phyloP scores from a whole-genome alignment of 2,113 vertebrate species.

The Podocnemis expansa region DNA sequence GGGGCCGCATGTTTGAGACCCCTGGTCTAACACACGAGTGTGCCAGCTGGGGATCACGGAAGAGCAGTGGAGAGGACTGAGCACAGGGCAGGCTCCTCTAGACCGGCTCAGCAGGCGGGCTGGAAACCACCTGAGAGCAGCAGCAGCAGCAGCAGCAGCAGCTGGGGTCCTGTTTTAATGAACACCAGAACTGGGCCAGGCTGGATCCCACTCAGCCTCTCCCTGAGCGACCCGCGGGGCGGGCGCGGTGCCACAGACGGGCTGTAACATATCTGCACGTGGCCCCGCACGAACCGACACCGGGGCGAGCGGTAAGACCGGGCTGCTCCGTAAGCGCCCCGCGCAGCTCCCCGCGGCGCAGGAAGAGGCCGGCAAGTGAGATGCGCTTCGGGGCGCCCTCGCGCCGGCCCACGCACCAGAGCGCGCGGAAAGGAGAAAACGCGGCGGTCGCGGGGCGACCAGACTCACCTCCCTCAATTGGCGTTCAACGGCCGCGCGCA shows the following conservation, averaged over 20 bases:
- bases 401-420: accelerated
- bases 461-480: too few species aligned
- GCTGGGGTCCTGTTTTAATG: not conserved
- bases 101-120: not conserved
- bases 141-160: not conserved
- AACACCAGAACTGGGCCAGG: not conserved
- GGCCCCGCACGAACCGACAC: too few species aligned
- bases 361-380: not conserved
- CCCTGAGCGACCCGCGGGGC: too few species aligned
- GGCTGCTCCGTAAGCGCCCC: not conserved
- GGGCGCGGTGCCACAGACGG: too few species aligned
- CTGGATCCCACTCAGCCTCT: not conserved
- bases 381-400: accelerated
- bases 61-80: not conserved
- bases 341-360: not conserved
- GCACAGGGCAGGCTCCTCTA: too few species aligned
- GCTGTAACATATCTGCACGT: too few species aligned
- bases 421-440: too few species aligned
- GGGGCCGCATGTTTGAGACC: too few species aligned
- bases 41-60: too few species aligned
- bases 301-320: not conserved
- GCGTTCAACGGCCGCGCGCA: not conserved
- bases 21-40: too few species aligned
- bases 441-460: too few species aligned
- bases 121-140: not conserved